Conservation (phyloP, 2,113 vertebrate species). For the Myrmophylax atrothorax region DNA sequence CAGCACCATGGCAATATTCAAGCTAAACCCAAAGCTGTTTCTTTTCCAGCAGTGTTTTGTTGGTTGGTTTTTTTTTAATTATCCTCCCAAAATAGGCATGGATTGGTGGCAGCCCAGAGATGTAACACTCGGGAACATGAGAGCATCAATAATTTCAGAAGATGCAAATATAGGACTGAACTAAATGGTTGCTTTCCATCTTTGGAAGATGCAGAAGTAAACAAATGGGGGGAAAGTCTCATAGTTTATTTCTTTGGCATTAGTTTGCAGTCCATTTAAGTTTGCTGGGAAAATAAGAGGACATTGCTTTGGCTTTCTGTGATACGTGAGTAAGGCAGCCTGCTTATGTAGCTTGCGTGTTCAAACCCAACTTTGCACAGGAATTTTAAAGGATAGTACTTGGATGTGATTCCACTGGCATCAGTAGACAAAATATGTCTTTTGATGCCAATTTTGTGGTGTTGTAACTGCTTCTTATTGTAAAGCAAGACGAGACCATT, state of each 20-base stretch:
- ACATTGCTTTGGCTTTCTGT: neutral
- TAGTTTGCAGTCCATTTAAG: neutral
- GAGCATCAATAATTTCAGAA: neutral
- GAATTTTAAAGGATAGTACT: neutral
- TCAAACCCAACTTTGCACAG: neutral
- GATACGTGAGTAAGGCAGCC: neutral
- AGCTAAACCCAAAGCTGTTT: neutral
- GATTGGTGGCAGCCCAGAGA: neutral
- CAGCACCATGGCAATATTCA: neutral
- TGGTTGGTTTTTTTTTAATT: neutral
- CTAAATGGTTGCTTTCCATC: neutral
- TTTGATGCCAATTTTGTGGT: neutral
- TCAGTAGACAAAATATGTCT: neutral
- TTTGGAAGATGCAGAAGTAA: neutral
- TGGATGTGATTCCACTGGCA: neutral
- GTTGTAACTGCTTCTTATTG: neutral
- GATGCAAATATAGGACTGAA: neutral
- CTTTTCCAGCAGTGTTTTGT: neutral
- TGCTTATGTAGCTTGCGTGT: neutral
- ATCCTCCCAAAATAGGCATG: neutral
- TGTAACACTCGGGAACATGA: neutral
- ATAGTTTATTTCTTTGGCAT: neutral
- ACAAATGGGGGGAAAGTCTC: neutral
- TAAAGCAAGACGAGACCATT: neutral
- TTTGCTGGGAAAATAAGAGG: neutral